Evolutionary conservation across 2,113 vertebrate genomes (phyloP), one percentile per base, ranked within the genome.

Genomic region (Hypomesus transpacificus): DNA sequence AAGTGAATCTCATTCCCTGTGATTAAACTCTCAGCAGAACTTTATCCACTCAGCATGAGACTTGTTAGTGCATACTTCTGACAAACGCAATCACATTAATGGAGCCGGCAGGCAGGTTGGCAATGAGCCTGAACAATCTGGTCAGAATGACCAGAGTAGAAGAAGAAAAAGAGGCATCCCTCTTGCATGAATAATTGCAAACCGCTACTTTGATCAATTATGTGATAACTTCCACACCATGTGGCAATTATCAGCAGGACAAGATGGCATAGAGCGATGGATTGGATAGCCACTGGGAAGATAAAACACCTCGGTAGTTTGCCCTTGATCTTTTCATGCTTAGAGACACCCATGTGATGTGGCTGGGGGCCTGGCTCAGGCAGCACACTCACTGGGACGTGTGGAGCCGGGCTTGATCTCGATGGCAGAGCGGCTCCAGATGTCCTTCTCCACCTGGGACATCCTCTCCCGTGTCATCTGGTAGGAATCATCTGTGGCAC

Each of bases 401-500:
- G 82, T 81, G 14, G 64, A 67, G 7, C 85, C 91, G 0, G 83
- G 92, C 76, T 91, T 88, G 62, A 92, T 93, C 85, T 93, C 90
- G 20, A 91, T 91, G 4, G 86, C 91, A 3, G 91, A 88, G 71
- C 91, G 85, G 80, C 92, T 89, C 88, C 89, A 88, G 79, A 91
- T 90, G 85, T 93, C 93, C 77, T 92, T 92, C 86, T 93, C 93
- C 61, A 86, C 91, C 68, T 87, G 91, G 59, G 92, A 91, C 90
- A 89, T 84, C 3, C 82, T 88, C 74, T 93, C 92, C 59, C 82
- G 85, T 20, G 88, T 92, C 28, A 83, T 87, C 86, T 92, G 93
- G 85, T 87, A 92, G 53, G 90, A 90, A 82, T 94, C 93, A 14
- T 93, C 91, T 3, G 91, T 91, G 80, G 93, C 92, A 76, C 94